Evolutionary conservation across 2,888 invertebrate species (phyloP).

Genomic region (Hypselothyrea guttata): DNA sequence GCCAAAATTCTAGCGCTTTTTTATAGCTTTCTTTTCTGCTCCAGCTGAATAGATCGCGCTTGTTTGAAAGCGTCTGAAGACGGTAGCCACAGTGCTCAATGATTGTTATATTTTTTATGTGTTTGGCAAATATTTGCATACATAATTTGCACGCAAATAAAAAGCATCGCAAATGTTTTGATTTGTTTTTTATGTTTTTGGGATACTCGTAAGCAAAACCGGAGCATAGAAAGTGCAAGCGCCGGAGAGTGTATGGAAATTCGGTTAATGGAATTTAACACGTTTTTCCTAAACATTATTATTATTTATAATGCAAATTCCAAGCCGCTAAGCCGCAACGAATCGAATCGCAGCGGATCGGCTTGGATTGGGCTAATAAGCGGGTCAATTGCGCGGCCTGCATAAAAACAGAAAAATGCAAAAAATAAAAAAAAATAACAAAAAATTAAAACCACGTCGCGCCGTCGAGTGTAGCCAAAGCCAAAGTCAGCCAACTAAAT

Average conservation of each 20-base stretch:
- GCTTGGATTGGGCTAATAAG: conserved; percentile 57
- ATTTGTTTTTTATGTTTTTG: conserved; percentile 4
- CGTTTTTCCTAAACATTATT: conserved; percentile 36
- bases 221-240: conserved; percentile 54
- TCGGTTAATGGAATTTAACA: conserved; percentile 58
- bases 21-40: neutral
- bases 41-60: conserved; percentile 20
- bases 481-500: conserved; percentile 48
- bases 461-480: conserved; percentile 19
- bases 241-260: conserved; percentile 21
- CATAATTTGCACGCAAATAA: conserved; percentile 57
- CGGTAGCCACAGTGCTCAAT: conserved; percentile 37
- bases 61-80: conserved; percentile 21
- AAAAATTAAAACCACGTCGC: conserved; percentile 21
- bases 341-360: conserved; percentile 22
- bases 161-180: conserved; percentile 3
- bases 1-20: neutral
- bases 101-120: conserved; percentile 39
- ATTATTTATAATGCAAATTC: conserved; percentile 50
- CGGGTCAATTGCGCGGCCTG: conserved; percentile 63
- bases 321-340: conserved; percentile 23
- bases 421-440: conserved; percentile 17
- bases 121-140: conserved; percentile 54
- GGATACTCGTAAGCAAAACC: conserved; percentile 9
- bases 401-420: conserved; percentile 41